Evolutionary conservation across 2,113 vertebrate species (phyloP), one percentile per base, ranked within the genome.

Genomic region (Zosterops pallidus): DNA sequence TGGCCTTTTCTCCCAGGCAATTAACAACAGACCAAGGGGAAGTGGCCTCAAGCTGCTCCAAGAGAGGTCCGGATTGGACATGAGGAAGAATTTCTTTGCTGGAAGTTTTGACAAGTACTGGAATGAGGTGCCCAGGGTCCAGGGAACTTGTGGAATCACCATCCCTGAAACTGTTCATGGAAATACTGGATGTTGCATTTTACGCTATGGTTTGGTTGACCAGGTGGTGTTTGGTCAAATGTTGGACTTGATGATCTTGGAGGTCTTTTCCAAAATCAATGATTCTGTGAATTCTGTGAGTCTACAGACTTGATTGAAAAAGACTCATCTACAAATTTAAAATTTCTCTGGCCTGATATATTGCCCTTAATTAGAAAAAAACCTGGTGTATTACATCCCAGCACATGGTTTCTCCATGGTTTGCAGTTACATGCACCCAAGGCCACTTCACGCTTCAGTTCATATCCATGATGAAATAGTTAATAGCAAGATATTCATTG

Each of bases 371-470:
- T 37, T 53, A 67, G 46, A 72, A 89, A 23, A 47, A 50, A 9
- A 1, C 1, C 1, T 25, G 15, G 8, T 47, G 3, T 20, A 6
- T 41, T 64, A 2, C 14, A 22, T 52, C 21, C 11, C 14, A 56
- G 12, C 7, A 76, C 3, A 5, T 12, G 22, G 9, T 29, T 4
- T 44, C 89, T 74, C 9, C 21, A 26, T 29, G 18, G 6, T 24
- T 85, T 59, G 31, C 6, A 46, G 19, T 41, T 49, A 67, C 5
- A 67, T 41, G 29, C 9, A 31, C 7, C 6, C 35, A 72, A 72
- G 33, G 6, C 22, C 5, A 46, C 28, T 59, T 89, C 23, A 65
- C 22, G 59, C 1, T 8, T 84, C 24, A 39, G 13, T 21, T 71
- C 39, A 22, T 64, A 47, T 3, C 7, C 37, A 11, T 10, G 9